A percentile compares a stretch with the other conserved stretches of the same genome.
Evolutionary conservation across 1,140 invertebrate species (phyloP).

Genomic region (Drosophila oshimai): DNA sequence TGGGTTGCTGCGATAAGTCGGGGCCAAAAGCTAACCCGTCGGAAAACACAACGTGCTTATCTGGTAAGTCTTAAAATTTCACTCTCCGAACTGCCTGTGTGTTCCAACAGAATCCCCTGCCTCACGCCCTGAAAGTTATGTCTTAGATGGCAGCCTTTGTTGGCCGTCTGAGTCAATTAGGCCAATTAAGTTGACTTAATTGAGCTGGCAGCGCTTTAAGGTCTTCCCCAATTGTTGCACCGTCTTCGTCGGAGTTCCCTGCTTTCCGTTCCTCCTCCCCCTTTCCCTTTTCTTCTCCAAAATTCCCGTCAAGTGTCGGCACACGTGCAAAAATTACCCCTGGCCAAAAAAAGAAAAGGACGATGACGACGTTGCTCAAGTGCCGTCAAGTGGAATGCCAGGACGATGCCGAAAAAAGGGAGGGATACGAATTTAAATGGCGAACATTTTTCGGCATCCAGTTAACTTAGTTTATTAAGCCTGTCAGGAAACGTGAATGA

Average conservation of each 20-base stretch:
- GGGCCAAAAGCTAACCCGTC: slow-evolving; percentile 44
- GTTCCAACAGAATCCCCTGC: slow-evolving; percentile 12
- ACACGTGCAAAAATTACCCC: slow-evolving; percentile 67
- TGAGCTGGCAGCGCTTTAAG: slow-evolving; percentile 61
- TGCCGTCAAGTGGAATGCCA: slow-evolving; percentile 73
- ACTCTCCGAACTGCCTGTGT: slow-evolving; percentile 50
- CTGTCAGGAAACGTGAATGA: slow-evolving; percentile 10
- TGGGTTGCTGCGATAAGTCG: slow-evolving; percentile 62
- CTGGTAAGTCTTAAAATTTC: slow-evolving; percentile 49
- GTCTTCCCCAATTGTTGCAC: slow-evolving; percentile 47
- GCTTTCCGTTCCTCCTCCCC: neutral
- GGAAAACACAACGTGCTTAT: slow-evolving; percentile 55
- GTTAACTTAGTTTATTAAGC: slow-evolving; percentile 59
- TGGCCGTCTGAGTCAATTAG: slow-evolving; percentile 71
- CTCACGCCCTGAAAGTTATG: slow-evolving; percentile 1
- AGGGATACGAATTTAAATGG: slow-evolving; percentile 26
- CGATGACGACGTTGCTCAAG: slow-evolving; percentile 41
- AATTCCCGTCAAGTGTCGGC: slow-evolving; percentile 44
- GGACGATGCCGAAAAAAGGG: slow-evolving; percentile 26
- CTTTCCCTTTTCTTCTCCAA: neutral
- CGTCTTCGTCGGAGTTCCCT: neutral
- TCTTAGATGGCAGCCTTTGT: slow-evolving; percentile 34
- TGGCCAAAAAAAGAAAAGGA: slow-evolving; percentile 9
- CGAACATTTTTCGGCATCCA: slow-evolving; percentile 52
- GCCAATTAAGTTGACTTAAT: slow-evolving; percentile 76